These are phyloP conservation scores for Myotis myotis DNA, from an alignment of 2,797 vertebrate genomes.

Conservation along the genomic window DNA sequence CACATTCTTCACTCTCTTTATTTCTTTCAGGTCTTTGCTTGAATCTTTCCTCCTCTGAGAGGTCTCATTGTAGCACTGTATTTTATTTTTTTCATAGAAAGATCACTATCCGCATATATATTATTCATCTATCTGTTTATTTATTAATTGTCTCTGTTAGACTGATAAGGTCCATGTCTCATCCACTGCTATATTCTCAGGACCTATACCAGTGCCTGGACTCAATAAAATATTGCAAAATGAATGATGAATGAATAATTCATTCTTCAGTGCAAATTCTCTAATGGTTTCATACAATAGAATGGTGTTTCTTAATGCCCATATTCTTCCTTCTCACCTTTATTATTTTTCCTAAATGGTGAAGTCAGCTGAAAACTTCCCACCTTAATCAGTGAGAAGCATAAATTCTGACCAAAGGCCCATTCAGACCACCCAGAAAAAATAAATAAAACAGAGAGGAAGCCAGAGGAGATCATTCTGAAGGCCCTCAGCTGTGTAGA, in stretches of 20 bases:
- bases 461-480: background rate
- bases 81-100: background rate
- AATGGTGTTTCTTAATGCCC: background rate
- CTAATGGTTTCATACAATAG: background rate
- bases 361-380: conserved; percentile 1
- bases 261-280: background rate
- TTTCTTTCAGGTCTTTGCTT: conserved; percentile 21
- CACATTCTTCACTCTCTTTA: background rate
- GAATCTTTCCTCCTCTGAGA: background rate
- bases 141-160: background rate
- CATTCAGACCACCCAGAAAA: conserved; percentile 13
- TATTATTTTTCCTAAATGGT: conserved; percentile 21
- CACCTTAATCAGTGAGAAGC: background rate
- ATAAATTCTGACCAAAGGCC: background rate
- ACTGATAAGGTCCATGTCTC: background rate
- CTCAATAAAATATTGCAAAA: background rate
- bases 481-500: background rate
- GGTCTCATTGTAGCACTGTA: background rate
- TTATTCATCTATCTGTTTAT: background rate
- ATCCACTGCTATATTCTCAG: background rate
- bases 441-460: conserved; percentile 45
- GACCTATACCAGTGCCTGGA: background rate
- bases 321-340: background rate
- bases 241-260: background rate
- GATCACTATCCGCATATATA: conserved; percentile 13